Base-by-base conservation (phyloP, 2,113 vertebrate genomes). In the Aplodontia rufa region DNA sequence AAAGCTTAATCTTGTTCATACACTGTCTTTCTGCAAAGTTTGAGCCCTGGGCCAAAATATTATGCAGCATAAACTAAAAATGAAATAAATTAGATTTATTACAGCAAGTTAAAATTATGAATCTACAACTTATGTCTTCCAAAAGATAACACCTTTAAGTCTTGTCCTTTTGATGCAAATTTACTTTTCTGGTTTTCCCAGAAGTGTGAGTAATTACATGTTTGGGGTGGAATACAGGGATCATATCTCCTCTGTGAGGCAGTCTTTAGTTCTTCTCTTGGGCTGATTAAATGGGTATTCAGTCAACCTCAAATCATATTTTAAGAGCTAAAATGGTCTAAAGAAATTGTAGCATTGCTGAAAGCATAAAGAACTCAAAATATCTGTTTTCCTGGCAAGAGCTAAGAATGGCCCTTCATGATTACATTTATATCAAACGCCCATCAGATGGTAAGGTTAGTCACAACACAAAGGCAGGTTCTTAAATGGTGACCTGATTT, bases 381-480 rank as follows among this genome's bases (percentile, higher is more conserved):
- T 97, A 96, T 58, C 45, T 95, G 7, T 78, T 96, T 58, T 92
- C 91, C 92, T 62, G 8, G 51, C 84, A 95, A 96, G 75, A 84
- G 91, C 32, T 58, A 85, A 96, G 35, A 19, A 71, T 87, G 79
- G 66, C 92, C 24, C 85, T 95, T 97, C 95, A 40, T 49, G 87
- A 60, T 95, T 80, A 97, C 94, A 97, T 92, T 83, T 64, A 69
- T 37, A 0, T 49, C 88, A 82, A 92, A 94, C 19, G 78, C 42
- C 86, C 62, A 79, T 93, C 87, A 40, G 7, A 87, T 90, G 7
- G 30, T 91, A 94, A 97, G 62, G 32, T 93, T 96, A 95, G 37
- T 86, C 1, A 8, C 97, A 96, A 95, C 89, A 17, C 26, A 81
- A 5, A 84, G 87, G 40, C 47, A 86, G 5, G 53, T 87, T 92